Evolutionary conservation across 2,888 invertebrate genomes (phyloP).

Genomic region (Tethea ocularis): DNA sequence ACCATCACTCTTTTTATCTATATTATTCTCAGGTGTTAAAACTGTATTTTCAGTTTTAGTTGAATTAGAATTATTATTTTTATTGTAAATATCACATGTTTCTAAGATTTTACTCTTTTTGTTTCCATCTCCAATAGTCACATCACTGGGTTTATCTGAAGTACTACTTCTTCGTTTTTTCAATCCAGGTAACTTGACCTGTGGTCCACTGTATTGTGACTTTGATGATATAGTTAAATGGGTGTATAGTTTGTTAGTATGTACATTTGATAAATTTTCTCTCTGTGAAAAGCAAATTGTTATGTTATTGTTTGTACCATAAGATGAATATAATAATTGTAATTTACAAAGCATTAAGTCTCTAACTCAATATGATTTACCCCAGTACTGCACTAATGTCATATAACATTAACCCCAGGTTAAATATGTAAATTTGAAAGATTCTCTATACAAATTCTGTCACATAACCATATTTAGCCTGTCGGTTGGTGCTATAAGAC

Average conservation of each 20-base stretch:
- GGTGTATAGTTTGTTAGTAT: slow-evolving; percentile 74
- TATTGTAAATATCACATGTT: slow-evolving; percentile 70
- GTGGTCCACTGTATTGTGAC: slow-evolving; percentile 51
- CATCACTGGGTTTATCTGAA: slow-evolving; percentile 76
- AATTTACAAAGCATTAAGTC: no score
- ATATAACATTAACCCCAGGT: no score
- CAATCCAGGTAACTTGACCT: slow-evolving; percentile 64
- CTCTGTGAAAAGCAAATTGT: slow-evolving; percentile 55
- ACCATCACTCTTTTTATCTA: slow-evolving; percentile 65
- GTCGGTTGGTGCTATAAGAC: no score
- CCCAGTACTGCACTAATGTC: no score
- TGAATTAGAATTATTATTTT: slow-evolving; percentile 57
- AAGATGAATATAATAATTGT: not conserved
- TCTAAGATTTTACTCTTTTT: slow-evolving; percentile 71
- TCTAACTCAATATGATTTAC: no score
- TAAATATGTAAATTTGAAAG: no score
- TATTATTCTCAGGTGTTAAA: slow-evolving; percentile 59
- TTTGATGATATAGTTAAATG: slow-evolving; percentile 78
- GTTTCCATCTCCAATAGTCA: slow-evolving; percentile 57
- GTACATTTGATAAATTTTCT: slow-evolving; percentile 69
- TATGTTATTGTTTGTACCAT: not conserved
- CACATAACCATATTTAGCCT: no score
- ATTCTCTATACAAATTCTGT: no score
- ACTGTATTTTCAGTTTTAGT: slow-evolving; percentile 59
- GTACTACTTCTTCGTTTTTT: slow-evolving; percentile 78